Percentiles rank a stretch among this genome's conserved stretches.
Evolutionary conservation across 1,140 invertebrate species (phyloP).

Genomic region (Hirudo medicinalis): DNA sequence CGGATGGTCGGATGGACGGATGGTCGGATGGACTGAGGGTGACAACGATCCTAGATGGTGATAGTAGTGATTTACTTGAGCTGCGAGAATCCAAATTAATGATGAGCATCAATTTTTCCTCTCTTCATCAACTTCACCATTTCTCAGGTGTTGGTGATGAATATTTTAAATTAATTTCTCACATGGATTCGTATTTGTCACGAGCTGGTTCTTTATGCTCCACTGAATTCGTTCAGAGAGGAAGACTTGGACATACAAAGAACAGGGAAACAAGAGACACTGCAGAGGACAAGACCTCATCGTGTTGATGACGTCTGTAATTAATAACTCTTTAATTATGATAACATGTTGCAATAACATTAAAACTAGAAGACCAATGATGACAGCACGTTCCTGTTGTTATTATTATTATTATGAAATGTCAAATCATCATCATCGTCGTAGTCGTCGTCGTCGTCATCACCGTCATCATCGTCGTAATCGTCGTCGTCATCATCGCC

Average conservation of each 20-base stretch:
- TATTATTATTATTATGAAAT: neutral
- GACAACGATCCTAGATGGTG: neutral
- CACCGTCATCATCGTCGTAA: neutral
- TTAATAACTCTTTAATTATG: no score
- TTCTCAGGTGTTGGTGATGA: no score
- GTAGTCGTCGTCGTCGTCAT: neutral
- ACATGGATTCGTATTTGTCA: no score
- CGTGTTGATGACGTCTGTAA: neutral
- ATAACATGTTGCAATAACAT: no score
- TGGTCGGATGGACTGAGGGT: neutral
- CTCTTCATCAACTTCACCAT: no score
- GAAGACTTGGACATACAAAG: no score
- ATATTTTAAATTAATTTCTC: no score
- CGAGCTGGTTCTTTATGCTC: no score
- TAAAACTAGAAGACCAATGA: no score
- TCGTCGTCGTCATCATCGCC: slow-evolving; percentile 1
- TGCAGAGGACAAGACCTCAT: neutral
- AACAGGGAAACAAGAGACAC: neutral
- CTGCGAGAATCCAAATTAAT: no score
- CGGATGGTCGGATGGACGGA: neutral
- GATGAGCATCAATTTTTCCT: no score
- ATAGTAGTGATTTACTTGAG: neutral
- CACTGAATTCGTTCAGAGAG: no score
- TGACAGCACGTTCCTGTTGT: neutral
- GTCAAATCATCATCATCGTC: neutral